A percentile compares a stretch with the other conserved stretches of the same genome.
These are phyloP conservation scores for Spinus olivaceus DNA, from an alignment of 2,797 vertebrate genomes.

Conservation along the genomic window DNA sequence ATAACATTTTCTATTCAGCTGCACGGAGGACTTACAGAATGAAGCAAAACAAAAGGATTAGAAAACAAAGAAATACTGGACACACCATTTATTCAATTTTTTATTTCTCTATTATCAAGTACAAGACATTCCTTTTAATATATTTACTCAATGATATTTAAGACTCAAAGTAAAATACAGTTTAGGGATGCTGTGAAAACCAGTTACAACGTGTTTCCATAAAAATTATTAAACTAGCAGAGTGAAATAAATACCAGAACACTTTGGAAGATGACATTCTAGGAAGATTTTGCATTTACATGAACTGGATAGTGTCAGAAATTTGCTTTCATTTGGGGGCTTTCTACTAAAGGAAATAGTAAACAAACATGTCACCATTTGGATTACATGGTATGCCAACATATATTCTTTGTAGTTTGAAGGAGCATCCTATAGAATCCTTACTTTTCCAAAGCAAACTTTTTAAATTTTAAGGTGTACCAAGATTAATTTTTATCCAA, in stretches of 20 bases:
- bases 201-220: constrained; percentile 3
- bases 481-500: neutral
- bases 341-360: constrained; percentile 34
- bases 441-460: neutral
- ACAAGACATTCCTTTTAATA: neutral
- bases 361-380: constrained; percentile 13
- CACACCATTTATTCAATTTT: constrained; percentile 28
- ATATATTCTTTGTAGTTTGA: neutral
- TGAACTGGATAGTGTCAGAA: neutral
- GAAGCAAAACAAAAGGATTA: constrained; percentile 45
- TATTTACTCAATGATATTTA: constrained; percentile 37
- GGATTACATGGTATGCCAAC: constrained; percentile 3
- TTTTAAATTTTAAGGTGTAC: constrained; percentile 14
- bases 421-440: neutral
- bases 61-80: constrained; percentile 62
- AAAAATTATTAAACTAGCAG: neutral
- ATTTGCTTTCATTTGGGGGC: constrained; percentile 33
- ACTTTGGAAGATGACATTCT: constrained; percentile 30
- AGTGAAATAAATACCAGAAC: constrained; percentile 11
- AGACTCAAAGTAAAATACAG: constrained; percentile 22
- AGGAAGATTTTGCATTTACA: constrained; percentile 35
- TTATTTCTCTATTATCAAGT: constrained; percentile 45
- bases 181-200: neutral
- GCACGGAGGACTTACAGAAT: constrained; percentile 23
- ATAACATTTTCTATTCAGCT: constrained; percentile 65